Conservation (phyloP, 2,888 invertebrate genomes). For the Willowsia nigromaculata region DNA sequence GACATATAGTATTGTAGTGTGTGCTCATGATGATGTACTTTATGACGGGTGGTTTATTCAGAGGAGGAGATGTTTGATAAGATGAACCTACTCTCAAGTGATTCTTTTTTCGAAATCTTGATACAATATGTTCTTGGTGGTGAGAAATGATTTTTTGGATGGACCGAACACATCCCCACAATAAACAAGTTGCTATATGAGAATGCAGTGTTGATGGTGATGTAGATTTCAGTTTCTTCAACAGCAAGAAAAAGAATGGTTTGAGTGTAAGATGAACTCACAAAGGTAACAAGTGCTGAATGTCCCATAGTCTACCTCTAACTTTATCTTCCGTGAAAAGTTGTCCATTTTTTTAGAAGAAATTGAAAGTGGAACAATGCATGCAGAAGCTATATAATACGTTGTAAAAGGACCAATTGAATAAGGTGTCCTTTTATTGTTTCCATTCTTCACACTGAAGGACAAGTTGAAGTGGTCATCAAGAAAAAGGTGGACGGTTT, state of each 20-base stretch:
- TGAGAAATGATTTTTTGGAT: not conserved
- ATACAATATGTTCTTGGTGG: not conserved
- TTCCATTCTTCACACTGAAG: constrained; percentile 2
- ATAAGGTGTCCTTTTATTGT: constrained; percentile 32
- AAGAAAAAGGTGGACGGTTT: constrained; percentile 29
- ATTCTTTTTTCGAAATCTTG: constrained; percentile 16
- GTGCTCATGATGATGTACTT: constrained; percentile 41
- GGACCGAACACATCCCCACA: constrained; percentile 12
- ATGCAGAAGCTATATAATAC: constrained; percentile 3
- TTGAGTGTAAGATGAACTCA: not conserved
- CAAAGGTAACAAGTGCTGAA: constrained; percentile 45
- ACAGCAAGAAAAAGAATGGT: not conserved
- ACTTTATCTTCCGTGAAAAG: not conserved
- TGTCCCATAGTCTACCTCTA: not conserved
- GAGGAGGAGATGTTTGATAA: constrained; percentile 58
- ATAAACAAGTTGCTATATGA: not conserved
- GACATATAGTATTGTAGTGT: not conserved
- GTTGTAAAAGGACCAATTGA: constrained; percentile 18
- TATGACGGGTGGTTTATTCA: constrained; percentile 12
- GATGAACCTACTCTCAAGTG: constrained; percentile 50
- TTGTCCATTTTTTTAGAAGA: constrained; percentile 38
- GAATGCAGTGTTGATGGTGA: not conserved
- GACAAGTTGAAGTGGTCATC: constrained; percentile 61
- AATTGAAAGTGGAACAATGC: constrained; percentile 52
- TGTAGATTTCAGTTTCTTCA: constrained; percentile 42